Percentiles rank a stretch among this genome's conserved stretches.
phyloP scores from a whole-genome alignment of 2,888 invertebrate species.

The Esperia sulphurella region DNA sequence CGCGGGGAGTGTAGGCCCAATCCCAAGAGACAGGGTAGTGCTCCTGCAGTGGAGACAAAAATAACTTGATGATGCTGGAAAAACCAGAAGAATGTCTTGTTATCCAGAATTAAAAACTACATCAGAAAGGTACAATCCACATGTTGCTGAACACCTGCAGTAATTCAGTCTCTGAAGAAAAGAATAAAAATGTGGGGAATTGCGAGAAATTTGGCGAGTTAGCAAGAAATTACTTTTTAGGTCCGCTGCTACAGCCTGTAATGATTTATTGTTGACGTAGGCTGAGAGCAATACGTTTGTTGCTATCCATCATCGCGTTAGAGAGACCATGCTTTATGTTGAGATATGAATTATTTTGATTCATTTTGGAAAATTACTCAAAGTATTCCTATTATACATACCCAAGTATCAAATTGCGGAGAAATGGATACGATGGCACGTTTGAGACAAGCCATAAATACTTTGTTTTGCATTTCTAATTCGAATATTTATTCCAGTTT shows the following conservation, averaged over 20 bases:
- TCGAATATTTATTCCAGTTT: too few species aligned
- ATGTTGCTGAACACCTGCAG: conserved; percentile 26
- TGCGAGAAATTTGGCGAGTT: conserved; percentile 23
- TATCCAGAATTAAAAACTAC: not conserved
- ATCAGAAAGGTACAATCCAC: conserved; percentile 10
- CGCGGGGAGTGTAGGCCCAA: too few species aligned
- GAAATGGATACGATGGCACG: too few species aligned
- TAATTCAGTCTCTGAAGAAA: conserved; percentile 34
- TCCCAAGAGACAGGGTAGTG: too few species aligned
- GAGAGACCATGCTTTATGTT: conserved; percentile 21
- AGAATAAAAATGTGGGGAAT: conserved; percentile 28
- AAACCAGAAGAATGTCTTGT: too few species aligned
- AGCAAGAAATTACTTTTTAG: conserved; percentile 45
- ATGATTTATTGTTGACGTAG: conserved; percentile 53
- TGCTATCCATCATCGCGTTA: conserved; percentile 51
- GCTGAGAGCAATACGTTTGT: conserved; percentile 34
- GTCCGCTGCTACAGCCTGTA: conserved; percentile 26
- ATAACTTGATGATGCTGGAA: too few species aligned
- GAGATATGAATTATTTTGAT: too few species aligned
- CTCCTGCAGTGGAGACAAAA: too few species aligned
- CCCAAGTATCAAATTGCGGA: too few species aligned
- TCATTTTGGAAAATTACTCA: not conserved
- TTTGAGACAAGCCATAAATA: too few species aligned
- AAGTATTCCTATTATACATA: too few species aligned
- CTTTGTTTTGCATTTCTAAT: too few species aligned